Evolutionary conservation across 2,113 vertebrate species (phyloP).

Genomic region (Apteryx mantelli): DNA sequence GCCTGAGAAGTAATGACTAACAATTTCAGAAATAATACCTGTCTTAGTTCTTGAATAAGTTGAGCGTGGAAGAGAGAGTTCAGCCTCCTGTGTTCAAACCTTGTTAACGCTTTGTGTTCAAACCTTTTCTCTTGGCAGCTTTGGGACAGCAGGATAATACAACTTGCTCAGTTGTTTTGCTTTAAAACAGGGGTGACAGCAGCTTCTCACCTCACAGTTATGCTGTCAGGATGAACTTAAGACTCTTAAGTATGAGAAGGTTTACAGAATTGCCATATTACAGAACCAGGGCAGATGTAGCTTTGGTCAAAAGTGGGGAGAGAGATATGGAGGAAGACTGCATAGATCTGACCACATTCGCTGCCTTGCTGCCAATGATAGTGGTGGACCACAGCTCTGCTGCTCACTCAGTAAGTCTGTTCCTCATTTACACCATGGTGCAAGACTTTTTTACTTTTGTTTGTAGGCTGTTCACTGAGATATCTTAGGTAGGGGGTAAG

Average conservation of each 20-base stretch:
- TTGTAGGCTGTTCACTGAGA: neutral
- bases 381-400: neutral
- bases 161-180: neutral
- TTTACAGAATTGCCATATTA: neutral
- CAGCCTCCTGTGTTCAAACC: neutral
- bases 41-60: neutral
- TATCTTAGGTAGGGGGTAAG: neutral
- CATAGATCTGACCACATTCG: accelerated
- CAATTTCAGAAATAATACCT: neutral
- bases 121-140: neutral
- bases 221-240: neutral
- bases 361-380: neutral
- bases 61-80: neutral
- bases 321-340: neutral
- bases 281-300: neutral
- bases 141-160: neutral
- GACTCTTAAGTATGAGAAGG: neutral
- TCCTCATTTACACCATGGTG: neutral
- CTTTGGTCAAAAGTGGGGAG: neutral
- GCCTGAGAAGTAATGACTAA: neutral
- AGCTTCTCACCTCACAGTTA: neutral
- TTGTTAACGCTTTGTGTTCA: neutral
- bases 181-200: neutral
- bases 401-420: neutral
- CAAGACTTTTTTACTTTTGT: neutral